A percentile compares a stretch with the other conserved stretches of the same genome.
Evolutionary conservation across 92 coral and sea anemone species (phyloP).

Genomic region (Hydrozoanthus gracilis): DNA sequence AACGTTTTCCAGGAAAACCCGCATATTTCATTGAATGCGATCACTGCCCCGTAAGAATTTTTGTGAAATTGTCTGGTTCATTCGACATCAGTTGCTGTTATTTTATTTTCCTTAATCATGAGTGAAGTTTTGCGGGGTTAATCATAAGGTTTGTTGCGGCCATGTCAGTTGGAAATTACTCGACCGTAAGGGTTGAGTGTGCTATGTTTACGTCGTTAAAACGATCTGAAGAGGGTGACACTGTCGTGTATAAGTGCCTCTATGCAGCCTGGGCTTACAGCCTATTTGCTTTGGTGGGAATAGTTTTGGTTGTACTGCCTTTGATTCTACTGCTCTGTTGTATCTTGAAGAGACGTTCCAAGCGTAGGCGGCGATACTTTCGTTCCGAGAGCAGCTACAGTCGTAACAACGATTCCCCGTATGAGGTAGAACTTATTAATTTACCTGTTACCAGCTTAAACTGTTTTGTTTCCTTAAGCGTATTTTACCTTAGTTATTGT

Average conservation of each 20-base stretch:
- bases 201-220: slow-evolving; percentile 50
- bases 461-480: neutral
- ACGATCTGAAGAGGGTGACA: slow-evolving; percentile 31
- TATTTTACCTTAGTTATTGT: no score
- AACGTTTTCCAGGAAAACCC: slow-evolving; percentile 13
- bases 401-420: slow-evolving; percentile 48
- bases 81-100: neutral
- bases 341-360: slow-evolving; percentile 47
- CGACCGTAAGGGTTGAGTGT: slow-evolving; percentile 37
- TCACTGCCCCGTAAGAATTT: no score
- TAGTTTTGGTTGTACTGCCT: slow-evolving; percentile 67
- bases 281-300: slow-evolving; percentile 68
- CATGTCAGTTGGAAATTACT: neutral
- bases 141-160: no score
- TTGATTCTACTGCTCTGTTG: slow-evolving; percentile 64
- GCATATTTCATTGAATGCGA: neutral
- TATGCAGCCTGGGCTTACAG: slow-evolving; percentile 78
- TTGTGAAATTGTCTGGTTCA: no score
- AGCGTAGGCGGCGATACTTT: slow-evolving; percentile 17
- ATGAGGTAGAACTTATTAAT: slow-evolving; percentile 53
- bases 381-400: slow-evolving; percentile 52
- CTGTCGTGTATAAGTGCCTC: slow-evolving; percentile 46
- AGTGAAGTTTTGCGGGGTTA: neutral
- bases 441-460: neutral
- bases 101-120: neutral